A percentile compares a stretch with the other conserved stretches of the same genome.
Evolutionary conservation across 2,888 invertebrate species (phyloP).

Genomic region (Papilio protenor): DNA sequence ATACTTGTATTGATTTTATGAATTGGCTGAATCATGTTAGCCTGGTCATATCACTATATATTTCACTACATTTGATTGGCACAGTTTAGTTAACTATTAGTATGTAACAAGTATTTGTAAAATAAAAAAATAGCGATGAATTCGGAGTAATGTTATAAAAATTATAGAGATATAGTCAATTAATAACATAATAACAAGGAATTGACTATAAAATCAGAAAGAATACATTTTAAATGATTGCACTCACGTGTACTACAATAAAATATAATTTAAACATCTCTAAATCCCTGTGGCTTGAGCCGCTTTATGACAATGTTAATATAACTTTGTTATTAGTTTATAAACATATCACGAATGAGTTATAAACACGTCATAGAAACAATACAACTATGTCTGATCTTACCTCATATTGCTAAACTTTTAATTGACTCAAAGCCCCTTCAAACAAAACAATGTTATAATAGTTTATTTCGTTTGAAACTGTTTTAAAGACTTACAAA

Average conservation of each 20-base stretch:
- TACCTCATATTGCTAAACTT: constrained; percentile 22
- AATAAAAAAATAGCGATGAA: too few species aligned
- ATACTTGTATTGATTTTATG: not conserved
- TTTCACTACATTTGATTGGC: not conserved
- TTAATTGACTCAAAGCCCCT: constrained; percentile 4
- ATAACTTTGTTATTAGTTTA: constrained; percentile 38
- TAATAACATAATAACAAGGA: too few species aligned
- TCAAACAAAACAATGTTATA: not conserved
- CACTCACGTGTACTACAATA: not conserved
- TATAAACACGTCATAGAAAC: constrained; percentile 25
- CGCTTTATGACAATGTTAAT: constrained; percentile 29
- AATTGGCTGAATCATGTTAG: not conserved
- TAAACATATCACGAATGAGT: constrained; percentile 27
- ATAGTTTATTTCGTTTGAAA: not conserved
- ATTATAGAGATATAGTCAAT: too few species aligned
- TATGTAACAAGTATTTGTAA: too few species aligned
- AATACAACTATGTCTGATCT: constrained; percentile 19
- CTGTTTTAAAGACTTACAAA: not conserved
- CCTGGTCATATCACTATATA: not conserved
- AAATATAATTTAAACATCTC: constrained; percentile 3
- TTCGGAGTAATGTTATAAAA: too few species aligned
- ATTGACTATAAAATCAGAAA: not conserved
- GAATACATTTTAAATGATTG: not conserved
- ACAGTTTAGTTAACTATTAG: too few species aligned
- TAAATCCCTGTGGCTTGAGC: constrained; percentile 1